A percentile compares a stretch with the other conserved stretches of the same genome.
Conservation (phyloP, 1,140 invertebrate species). For the Pachypeltis micranthus region DNA sequence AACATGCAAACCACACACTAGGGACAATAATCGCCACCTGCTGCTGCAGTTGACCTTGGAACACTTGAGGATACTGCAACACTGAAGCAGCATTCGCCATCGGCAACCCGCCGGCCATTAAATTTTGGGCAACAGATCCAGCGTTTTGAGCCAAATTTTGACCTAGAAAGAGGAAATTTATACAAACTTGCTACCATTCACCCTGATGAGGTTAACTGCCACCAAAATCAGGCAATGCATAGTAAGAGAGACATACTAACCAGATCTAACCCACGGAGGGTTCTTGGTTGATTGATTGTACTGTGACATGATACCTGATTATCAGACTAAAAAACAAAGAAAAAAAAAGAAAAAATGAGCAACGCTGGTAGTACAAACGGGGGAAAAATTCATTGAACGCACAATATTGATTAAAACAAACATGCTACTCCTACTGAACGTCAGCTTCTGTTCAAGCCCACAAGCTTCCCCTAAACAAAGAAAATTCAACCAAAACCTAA, state of each 20-base stretch:
- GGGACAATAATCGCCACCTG: no score
- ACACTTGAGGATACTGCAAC: conserved; percentile 23
- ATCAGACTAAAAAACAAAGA: no score
- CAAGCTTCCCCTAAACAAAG: no score
- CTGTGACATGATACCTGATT: conserved; percentile 19
- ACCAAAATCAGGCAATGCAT: neutral
- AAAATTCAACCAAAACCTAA: no score
- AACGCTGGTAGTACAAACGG: no score
- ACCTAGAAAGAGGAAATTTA: neutral
- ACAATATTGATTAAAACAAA: no score
- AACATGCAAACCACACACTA: no score
- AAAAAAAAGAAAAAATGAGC: no score
- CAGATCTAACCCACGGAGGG: conserved; percentile 23
- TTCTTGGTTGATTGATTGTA: conserved; percentile 19
- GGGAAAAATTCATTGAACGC: no score
- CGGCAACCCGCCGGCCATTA: conserved; percentile 1
- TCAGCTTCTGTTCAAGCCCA: no score
- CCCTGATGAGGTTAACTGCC: neutral
- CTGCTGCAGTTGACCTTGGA: conserved; percentile 20
- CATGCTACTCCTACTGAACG: no score
- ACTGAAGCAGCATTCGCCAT: conserved; percentile 10
- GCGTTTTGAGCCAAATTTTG: neutral
- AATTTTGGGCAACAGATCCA: neutral
- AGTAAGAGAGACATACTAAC: conserved; percentile 11
- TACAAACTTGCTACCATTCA: neutral